Evolutionary conservation across 2,113 vertebrate species (phyloP).

Genomic region (Beaufortia kweichowensis): DNA sequence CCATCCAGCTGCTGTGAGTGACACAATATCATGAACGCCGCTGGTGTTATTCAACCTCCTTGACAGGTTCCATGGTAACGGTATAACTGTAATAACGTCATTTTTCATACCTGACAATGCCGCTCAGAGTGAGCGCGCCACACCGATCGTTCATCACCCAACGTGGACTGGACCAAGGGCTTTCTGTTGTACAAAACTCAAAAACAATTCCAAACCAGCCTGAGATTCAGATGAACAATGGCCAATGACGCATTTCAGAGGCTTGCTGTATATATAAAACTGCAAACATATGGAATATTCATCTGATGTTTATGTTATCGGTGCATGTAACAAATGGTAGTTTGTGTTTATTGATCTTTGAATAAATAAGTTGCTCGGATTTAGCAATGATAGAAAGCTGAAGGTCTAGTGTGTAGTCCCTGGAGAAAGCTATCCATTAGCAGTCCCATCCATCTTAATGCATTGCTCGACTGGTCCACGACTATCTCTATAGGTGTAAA

Average conservation of each 20-base stretch:
- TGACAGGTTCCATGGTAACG: constrained; percentile 47
- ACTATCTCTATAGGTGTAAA: too few relatives aligned
- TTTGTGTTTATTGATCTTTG: constrained; percentile 20
- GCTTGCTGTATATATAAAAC: constrained; percentile 8
- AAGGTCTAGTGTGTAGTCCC: too few relatives aligned
- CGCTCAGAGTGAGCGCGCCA: constrained; percentile 42
- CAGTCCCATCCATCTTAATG: too few relatives aligned
- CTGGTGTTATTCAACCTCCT: constrained; percentile 46
- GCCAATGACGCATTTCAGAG: constrained; percentile 1
- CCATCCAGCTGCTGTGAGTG: neutral
- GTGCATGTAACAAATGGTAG: constrained; percentile 4
- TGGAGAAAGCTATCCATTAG: too few relatives aligned
- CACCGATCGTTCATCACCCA: constrained; percentile 48
- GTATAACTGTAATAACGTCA: constrained; percentile 54
- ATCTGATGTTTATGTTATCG: neutral
- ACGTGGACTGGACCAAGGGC: constrained; percentile 25
- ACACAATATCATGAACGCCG: constrained; percentile 14
- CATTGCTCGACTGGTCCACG: too few relatives aligned
- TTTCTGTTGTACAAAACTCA: constrained; percentile 1
- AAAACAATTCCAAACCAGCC: neutral
- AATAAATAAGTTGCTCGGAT: constrained; percentile 12
- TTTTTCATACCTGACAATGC: constrained; percentile 54
- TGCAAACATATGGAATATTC: constrained; percentile 5
- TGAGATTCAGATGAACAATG: constrained; percentile 17
- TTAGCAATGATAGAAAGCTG: neutral